Conservation (phyloP, 1,140 invertebrate genomes). For the Conopomorpha cramerella region DNA sequence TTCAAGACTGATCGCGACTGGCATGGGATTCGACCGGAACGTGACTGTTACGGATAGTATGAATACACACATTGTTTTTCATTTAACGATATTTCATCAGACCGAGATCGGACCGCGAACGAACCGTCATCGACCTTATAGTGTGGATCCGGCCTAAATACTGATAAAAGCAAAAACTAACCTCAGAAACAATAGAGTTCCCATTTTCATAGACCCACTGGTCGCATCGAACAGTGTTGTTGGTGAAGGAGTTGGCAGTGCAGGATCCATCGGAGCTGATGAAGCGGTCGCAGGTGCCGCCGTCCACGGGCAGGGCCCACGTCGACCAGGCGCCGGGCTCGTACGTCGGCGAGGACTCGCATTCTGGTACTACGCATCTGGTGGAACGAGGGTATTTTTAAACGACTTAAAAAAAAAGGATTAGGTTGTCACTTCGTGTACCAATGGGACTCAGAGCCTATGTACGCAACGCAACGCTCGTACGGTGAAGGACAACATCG, state of each 20-base stretch:
- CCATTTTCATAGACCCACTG: slow-evolving; percentile 26
- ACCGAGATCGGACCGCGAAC: too few species aligned
- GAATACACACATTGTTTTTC: too few species aligned
- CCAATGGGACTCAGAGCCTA: too few species aligned
- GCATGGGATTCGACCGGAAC: too few species aligned
- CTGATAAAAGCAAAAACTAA: slow-evolving; percentile 5
- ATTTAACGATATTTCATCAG: too few species aligned
- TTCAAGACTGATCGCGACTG: too few species aligned
- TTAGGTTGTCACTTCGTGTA: too few species aligned
- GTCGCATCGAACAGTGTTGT: slow-evolving; percentile 16
- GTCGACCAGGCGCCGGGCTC: slow-evolving; percentile 15
- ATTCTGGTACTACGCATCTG: slow-evolving; percentile 37
- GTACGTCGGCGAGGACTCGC: slow-evolving; percentile 21
- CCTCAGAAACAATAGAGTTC: slow-evolving; percentile 28
- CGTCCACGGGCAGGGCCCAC: slow-evolving; percentile 20
- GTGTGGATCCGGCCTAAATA: not conserved
- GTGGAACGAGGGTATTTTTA: too few species aligned
- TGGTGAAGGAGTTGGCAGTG: slow-evolving; percentile 15
- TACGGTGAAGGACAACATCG: too few species aligned
- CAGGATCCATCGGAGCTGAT: slow-evolving; percentile 12
- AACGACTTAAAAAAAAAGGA: too few species aligned
- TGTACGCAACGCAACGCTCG: too few species aligned
- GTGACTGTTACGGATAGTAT: too few species aligned
- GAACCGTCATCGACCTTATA: not conserved
- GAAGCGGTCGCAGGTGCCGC: slow-evolving; percentile 18